These are phyloP conservation scores for Clarias platycephalus DNA, from an alignment of 2,797 vertebrate species.

Conservation along the genomic window DNA sequence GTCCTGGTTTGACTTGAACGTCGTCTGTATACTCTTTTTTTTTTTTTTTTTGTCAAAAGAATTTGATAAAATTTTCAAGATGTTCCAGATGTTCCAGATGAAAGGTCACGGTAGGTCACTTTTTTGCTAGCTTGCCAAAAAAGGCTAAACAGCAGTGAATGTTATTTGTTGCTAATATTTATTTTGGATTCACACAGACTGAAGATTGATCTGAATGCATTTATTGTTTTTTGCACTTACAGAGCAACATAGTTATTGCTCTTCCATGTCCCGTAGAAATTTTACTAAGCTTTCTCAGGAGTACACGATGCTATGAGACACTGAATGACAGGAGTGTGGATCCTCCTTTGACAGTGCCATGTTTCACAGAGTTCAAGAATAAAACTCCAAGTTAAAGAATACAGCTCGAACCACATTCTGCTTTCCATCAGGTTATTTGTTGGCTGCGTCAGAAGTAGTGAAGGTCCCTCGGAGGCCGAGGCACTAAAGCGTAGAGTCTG, in stretches of 20 bases:
- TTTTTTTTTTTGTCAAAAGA: too few species aligned
- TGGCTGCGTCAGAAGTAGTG: not conserved
- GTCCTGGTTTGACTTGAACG: too few species aligned
- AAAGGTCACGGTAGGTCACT: too few species aligned
- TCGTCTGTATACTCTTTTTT: too few species aligned
- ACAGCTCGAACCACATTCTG: not conserved
- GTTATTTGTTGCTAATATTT: not conserved
- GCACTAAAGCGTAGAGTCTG: not conserved
- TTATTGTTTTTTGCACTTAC: not conserved
- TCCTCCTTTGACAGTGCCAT: not conserved
- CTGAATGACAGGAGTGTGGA: too few species aligned
- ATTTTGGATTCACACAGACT: too few species aligned
- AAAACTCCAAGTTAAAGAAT: not conserved
- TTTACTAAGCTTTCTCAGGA: not conserved
- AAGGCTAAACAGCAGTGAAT: too few species aligned
- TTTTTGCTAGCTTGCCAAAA: too few species aligned
- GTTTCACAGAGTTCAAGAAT: not conserved
- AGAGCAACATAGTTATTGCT: too few species aligned
- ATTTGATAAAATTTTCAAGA: too few species aligned
- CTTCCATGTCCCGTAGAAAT: not conserved
- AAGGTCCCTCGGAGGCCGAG: not conserved
- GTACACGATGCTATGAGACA: not conserved
- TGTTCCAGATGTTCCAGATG: too few species aligned
- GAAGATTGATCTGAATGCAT: too few species aligned
- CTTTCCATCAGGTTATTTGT: slow-evolving; percentile 25